Evolutionary conservation across 2,888 invertebrate genomes (phyloP).

Genomic region (Drosophila ezoana): DNA sequence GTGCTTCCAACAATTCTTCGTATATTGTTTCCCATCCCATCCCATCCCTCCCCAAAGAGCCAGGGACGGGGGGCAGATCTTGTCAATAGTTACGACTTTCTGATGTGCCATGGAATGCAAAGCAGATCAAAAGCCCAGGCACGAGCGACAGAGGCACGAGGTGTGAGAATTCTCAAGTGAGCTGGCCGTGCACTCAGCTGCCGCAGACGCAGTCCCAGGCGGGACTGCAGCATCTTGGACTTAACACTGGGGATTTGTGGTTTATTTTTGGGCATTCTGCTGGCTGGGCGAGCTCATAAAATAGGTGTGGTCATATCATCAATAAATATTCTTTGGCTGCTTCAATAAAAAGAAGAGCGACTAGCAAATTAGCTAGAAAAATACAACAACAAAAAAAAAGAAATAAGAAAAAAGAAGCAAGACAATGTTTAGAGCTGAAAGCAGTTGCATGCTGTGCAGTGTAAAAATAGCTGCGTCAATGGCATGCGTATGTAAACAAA

Average conservation of each 20-base stretch:
- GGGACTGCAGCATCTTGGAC: constrained; percentile 44
- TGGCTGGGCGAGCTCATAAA: constrained; percentile 60
- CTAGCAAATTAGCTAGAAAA: constrained; percentile 71
- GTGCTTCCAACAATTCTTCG: constrained; percentile 40
- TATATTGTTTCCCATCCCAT: constrained; percentile 19
- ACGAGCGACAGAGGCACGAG: constrained; percentile 48
- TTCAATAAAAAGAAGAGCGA: constrained; percentile 71
- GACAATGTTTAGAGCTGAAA: constrained; percentile 67
- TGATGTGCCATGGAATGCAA: constrained; percentile 78
- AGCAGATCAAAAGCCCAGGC: constrained; percentile 72
- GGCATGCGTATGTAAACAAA: constrained; percentile 63
- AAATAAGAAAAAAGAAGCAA: not conserved
- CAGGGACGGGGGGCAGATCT: constrained; percentile 42
- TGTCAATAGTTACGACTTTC: constrained; percentile 77
- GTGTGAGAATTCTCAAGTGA: constrained; percentile 77
- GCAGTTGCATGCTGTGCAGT: constrained; percentile 58
- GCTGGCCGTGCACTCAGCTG: constrained; percentile 55
- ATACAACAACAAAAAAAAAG: constrained; percentile 2
- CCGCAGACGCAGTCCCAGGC: constrained; percentile 14
- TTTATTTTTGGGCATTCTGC: constrained; percentile 65
- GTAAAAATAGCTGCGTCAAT: constrained; percentile 65
- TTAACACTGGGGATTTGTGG: constrained; percentile 71
- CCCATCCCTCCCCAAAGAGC: not conserved
- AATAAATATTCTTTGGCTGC: constrained; percentile 69
- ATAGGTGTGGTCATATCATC: constrained; percentile 75